These are phyloP conservation scores for Aphodius sticticus DNA, from an alignment of 2,888 invertebrate genomes.

Conservation along the genomic window DNA sequence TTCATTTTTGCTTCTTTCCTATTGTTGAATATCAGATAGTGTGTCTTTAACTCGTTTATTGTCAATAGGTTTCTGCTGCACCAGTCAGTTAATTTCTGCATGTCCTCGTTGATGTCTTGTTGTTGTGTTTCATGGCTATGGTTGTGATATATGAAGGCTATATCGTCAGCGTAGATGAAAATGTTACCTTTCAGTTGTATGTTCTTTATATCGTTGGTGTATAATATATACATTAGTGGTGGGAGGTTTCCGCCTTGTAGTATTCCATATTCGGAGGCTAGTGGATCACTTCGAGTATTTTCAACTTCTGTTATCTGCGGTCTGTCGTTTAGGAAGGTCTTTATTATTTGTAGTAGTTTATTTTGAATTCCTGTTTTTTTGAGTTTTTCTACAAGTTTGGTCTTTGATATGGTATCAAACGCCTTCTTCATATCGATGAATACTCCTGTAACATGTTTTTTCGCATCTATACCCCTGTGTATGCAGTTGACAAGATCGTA, in stretches of 20 bases:
- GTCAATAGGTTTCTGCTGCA: neutral
- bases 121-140: neutral
- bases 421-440: constrained; percentile 16
- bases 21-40: neutral
- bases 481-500: no score
- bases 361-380: neutral
- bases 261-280: constrained; percentile 5
- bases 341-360: neutral
- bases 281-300: neutral
- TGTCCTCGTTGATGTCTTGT: constrained; percentile 20
- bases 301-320: constrained; percentile 8
- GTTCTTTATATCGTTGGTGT: neutral
- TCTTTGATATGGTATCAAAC: neutral
- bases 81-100: constrained; percentile 11
- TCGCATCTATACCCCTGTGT: neutral
- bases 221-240: constrained; percentile 14
- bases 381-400: neutral
- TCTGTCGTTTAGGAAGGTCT: constrained; percentile 7
- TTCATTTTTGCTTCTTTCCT: neutral
- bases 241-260: constrained; percentile 18
- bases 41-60: neutral
- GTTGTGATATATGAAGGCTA: neutral
- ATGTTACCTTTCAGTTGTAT: no score
- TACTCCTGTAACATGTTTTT: neutral
- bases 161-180: no score